Evolutionary conservation across 2,113 vertebrate species (phyloP), one percentile per base, ranked within the genome.

Genomic region (Anolis carolinensis): DNA sequence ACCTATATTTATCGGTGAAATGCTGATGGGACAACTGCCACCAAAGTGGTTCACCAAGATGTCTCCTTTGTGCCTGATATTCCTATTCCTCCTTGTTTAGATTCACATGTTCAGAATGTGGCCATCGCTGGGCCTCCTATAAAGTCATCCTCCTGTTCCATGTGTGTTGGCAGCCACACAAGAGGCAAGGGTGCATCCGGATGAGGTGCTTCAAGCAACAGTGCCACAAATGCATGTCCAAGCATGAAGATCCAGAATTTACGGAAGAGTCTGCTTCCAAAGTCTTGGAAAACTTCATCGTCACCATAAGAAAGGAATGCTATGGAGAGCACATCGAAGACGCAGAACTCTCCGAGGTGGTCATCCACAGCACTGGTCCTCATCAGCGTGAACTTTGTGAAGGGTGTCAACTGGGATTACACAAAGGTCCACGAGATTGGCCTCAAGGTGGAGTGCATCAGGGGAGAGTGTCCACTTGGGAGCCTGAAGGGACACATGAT

Each of bases 51-150:
- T 55, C 9, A 55, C 5, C 39, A 44, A 5, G 39, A 44, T 44
- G 2, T 44, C 5, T 44, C 5, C 39, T 6, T 32, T 71, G 1
- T 34, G 14, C n/a, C 18, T 50, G 18, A 81, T 21, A 30, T 48
- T 25, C 30, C 74, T 27, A 11, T 25, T 18, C 27, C 14, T 44
- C 73, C 44, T 30, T 2, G 14, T 9, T 44, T 86, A 97, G 97
- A 89, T 97, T 97, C 85, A 71, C 13, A 50, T 97, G 97, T 87
- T 94, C 94, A 34, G 44, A 36, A n/a, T 97, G 97, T 89, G 82
- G 59, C 79, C 96, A 96, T 65, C 23, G 34, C 7, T 97, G 97
- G 97, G 94, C 96, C 73, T 97, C 97, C 0, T 90, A 95, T 76
- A 82, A 81, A 20, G 94, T 97, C 65, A 95, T 90, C 89, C 96